Conservation (phyloP, 1,140 invertebrate species). For the Goniozus legneri region DNA sequence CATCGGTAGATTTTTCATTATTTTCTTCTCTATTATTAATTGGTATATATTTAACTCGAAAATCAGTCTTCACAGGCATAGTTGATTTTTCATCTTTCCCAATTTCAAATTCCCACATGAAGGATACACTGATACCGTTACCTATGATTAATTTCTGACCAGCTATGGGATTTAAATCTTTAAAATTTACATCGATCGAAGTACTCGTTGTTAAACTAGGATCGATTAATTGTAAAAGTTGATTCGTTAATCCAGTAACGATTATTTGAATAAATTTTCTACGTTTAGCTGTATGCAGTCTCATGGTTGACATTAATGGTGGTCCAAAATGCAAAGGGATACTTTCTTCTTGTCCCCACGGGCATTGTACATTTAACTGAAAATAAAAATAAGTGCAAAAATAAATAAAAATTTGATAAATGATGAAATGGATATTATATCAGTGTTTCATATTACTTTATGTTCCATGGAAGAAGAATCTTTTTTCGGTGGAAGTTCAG, state of each 20-base stretch:
- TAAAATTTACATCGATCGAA: conserved; percentile 57
- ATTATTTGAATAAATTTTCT: conserved; percentile 79
- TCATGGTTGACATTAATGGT: conserved; percentile 74
- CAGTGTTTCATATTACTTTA: conserved; percentile 53
- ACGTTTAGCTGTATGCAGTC: conserved; percentile 76
- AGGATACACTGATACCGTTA: conserved; percentile 69
- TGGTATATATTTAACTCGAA: conserved; percentile 64
- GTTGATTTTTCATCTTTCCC: conserved; percentile 57
- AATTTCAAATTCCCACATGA: conserved; percentile 78
- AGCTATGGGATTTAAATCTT: conserved; percentile 63
- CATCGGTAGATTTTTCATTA: conserved; percentile 23
- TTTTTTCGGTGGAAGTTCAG: conserved; percentile 68
- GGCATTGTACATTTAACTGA: conserved; percentile 66
- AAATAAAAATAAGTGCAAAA: conserved; percentile 19
- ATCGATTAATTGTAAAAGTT: conserved; percentile 58
- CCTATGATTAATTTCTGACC: conserved; percentile 60
- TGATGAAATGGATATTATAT: background rate
- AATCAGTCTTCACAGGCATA: conserved; percentile 65
- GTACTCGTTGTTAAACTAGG: conserved; percentile 58
- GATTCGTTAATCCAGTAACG: conserved; percentile 65
- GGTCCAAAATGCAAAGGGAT: conserved; percentile 75
- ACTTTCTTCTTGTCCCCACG: conserved; percentile 68
- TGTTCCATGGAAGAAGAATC: conserved; percentile 67
- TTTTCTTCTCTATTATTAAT: conserved; percentile 51
- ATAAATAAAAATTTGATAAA: conserved; percentile 7